phyloP scores from a whole-genome alignment of 2,888 invertebrate genomes.

The Caenorhabditis sp. region DNA sequence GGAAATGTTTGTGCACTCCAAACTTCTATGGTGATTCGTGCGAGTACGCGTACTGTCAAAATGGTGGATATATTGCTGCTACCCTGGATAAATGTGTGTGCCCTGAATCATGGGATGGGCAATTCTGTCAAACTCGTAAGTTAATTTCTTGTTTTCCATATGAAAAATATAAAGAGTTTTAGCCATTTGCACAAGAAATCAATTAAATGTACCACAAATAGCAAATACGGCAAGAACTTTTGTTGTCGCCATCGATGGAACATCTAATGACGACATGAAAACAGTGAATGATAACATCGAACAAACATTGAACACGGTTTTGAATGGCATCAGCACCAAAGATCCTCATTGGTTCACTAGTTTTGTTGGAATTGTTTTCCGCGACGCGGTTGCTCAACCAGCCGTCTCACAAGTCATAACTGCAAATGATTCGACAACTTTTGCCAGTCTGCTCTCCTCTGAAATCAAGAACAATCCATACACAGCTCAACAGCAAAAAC shows the following conservation, averaged over 20 bases:
- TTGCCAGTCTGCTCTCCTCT: slow-evolving; percentile 12
- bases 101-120: slow-evolving; percentile 35
- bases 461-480: slow-evolving; percentile 28
- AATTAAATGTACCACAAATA: slow-evolving; percentile 28
- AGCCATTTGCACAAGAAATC: slow-evolving; percentile 47
- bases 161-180: slow-evolving; percentile 9
- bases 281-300: slow-evolving; percentile 33
- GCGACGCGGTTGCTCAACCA: slow-evolving; percentile 25
- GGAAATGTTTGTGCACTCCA: slow-evolving; percentile 50
- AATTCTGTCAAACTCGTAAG: slow-evolving; percentile 51
- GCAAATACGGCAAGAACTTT: slow-evolving; percentile 38
- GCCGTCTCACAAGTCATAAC: slow-evolving; percentile 21
- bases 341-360: slow-evolving; percentile 46
- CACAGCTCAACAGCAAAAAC: slow-evolving; percentile 24
- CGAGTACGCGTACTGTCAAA: slow-evolving; percentile 41
- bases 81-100: slow-evolving; percentile 37
- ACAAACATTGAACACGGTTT: slow-evolving; percentile 22
- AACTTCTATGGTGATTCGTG: slow-evolving; percentile 48
- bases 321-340: slow-evolving; percentile 5
- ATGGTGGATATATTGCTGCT: slow-evolving; percentile 41
- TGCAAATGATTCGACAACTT: slow-evolving; percentile 20
- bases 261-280: slow-evolving; percentile 40
- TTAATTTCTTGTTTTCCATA: slow-evolving; percentile 4
- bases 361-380: slow-evolving; percentile 54
- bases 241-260: slow-evolving; percentile 51